phyloP scores from a whole-genome alignment of 2,797 vertebrate genomes.

The Coracias cyanogaster region DNA sequence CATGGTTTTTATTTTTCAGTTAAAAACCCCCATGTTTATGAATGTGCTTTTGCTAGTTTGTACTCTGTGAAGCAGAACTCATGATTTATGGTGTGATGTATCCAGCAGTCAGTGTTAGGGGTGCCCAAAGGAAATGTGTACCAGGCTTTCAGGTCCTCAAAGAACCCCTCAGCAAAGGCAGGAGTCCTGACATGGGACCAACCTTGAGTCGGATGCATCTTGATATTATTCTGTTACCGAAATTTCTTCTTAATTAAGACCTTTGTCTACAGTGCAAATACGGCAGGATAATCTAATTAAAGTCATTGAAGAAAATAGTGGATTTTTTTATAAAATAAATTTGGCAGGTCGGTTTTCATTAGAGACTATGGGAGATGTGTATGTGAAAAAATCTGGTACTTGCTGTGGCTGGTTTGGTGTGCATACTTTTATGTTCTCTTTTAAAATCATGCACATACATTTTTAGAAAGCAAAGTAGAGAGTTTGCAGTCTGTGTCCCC shows the following conservation, averaged over 20 bases:
- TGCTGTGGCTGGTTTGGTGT: neutral
- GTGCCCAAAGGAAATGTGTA: fast-evolving
- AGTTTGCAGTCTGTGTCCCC: neutral
- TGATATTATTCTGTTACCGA: neutral
- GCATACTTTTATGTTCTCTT: neutral
- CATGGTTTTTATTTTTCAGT: neutral
- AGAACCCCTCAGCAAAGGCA: neutral
- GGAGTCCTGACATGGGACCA: neutral
- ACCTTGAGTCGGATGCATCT: neutral
- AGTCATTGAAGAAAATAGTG: neutral
- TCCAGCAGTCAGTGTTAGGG: neutral
- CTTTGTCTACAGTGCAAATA: neutral
- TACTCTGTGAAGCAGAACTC: neutral
- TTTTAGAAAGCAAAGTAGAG: constrained; percentile 8
- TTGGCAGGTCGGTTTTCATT: constrained; percentile 8
- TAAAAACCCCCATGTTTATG: neutral
- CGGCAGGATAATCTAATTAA: constrained; percentile 32
- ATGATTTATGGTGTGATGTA: neutral
- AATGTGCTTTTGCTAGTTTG: neutral
- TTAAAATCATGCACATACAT: neutral
- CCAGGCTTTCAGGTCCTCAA: neutral
- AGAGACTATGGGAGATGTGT: neutral
- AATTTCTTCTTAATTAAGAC: neutral
- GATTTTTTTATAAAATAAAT: constrained; percentile 2
- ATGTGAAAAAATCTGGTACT: neutral